These are phyloP conservation scores for Ammospiza nelsoni DNA, from an alignment of 2,113 vertebrate genomes.

Conservation along the genomic window DNA sequence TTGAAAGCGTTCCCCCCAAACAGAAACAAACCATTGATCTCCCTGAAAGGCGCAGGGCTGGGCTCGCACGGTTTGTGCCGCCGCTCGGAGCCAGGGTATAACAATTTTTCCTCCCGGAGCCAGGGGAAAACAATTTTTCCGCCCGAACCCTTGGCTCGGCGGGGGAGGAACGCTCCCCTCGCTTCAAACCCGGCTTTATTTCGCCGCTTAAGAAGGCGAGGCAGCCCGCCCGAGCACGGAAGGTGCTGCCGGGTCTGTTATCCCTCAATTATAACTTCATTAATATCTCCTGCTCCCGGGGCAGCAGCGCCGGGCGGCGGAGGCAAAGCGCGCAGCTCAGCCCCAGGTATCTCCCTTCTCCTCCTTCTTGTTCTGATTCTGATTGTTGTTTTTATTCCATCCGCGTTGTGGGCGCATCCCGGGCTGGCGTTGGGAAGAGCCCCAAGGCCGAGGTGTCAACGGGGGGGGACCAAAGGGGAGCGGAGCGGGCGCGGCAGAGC, in stretches of 20 bases:
- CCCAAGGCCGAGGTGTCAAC: background rate
- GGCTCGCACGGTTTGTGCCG: background rate
- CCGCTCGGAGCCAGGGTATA: background rate
- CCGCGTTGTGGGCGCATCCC: background rate
- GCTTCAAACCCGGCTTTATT: background rate
- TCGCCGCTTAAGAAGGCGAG: background rate
- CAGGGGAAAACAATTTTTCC: background rate
- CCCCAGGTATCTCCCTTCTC: background rate
- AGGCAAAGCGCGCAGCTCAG: background rate
- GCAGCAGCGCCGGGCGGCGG: conserved; percentile 18
- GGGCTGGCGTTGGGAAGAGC: background rate
- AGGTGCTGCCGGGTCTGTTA: conserved; percentile 22
- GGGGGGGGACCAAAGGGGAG: background rate
- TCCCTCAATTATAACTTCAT: conserved; percentile 53
- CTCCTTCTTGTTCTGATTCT: background rate
- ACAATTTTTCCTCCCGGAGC: background rate
- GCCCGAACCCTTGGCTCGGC: rapidly evolving
- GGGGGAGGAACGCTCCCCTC: background rate
- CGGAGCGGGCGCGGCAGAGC: background rate
- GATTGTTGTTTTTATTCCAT: rapidly evolving
- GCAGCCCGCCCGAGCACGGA: background rate
- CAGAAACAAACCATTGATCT: conserved; percentile 8
- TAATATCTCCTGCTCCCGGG: background rate
- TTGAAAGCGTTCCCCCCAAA: background rate
- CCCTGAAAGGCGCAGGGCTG: background rate